Evolutionary conservation across 2,113 vertebrate species (phyloP).

Genomic region (Poeciliopsis retropinna): DNA sequence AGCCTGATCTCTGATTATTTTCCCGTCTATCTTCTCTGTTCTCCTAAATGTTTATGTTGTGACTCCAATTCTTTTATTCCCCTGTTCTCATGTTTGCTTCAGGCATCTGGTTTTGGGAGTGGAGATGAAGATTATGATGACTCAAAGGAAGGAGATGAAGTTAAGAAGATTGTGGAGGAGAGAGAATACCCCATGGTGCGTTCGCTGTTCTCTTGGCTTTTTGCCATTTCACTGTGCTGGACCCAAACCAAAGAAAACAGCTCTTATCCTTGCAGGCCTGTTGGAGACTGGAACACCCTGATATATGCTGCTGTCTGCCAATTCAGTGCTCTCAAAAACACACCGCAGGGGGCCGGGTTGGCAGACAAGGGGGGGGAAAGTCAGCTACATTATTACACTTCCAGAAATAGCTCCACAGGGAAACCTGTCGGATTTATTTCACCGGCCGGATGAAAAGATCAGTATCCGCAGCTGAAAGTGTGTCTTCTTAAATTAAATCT

Average conservation of each 20-base stretch:
- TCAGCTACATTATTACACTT: not conserved
- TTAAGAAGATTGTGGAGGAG: conserved; percentile 79
- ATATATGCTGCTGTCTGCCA: conserved; percentile 23
- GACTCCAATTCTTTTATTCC: not conserved
- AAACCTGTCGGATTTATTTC: not conserved
- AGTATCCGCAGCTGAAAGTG: not conserved
- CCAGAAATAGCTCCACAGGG: not conserved
- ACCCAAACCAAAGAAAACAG: conserved; percentile 22
- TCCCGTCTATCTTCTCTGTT: not conserved
- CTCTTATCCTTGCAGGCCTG: conserved; percentile 21
- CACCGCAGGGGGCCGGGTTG: not conserved
- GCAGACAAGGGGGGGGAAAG: not conserved
- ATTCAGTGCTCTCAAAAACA: conserved; percentile 2
- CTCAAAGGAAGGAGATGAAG: conserved; percentile 70
- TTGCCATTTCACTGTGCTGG: not conserved
- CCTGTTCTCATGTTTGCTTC: conserved; percentile 14
- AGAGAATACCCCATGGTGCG: conserved; percentile 70
- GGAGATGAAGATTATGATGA: conserved; percentile 81
- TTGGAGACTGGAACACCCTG: conserved; percentile 26
- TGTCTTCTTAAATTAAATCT: not conserved
- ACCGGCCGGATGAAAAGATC: not conserved
- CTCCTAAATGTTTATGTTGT: conserved; percentile 13
- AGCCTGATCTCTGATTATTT: not conserved
- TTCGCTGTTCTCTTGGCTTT: not conserved
- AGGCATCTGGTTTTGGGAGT: conserved; percentile 90